Evolutionary conservation across 2,797 vertebrate genomes (phyloP), one percentile per base, ranked within the genome.

Genomic region (Nyctalus aviator): DNA sequence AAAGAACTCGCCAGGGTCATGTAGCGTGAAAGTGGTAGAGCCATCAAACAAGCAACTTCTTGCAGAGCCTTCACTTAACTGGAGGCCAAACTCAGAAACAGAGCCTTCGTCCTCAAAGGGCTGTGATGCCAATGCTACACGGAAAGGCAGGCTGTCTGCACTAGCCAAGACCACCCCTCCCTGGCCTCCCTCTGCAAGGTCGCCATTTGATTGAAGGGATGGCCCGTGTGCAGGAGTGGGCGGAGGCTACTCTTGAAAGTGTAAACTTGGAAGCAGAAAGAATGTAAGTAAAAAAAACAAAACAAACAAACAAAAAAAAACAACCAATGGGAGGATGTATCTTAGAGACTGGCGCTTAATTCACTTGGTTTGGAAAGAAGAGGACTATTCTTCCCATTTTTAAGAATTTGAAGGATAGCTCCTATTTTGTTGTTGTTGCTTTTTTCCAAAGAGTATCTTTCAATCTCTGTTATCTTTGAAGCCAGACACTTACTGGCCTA

Each of bases 211-310:
- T 27, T 3, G 5, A 57, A 41, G 41, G 12, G 20, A 68, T n/a
- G 3, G 15, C 21, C 27, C 64, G 5, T 46, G 30, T 12, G 23
- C 20, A 41, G 10, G 37, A 72, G 41, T 3, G 25, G 3, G 4
- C 1, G 0, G 23, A n/a, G 2, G 27, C 2, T 9, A 11, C 0
- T 46, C 17, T 30, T 6, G 3, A 81, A 48, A 53, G 30, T 9
- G 4, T 30, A 13, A 0, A 13, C 0, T 11, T 50, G 11, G n/a
- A 68, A 25, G 4, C 15, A 50, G 20, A 20, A 18, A 0, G 14
- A 35, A 20, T 46, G 27, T 20, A n/a, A 55, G 15, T 20, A 44
- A 72, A 75, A 41, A 57, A 41, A 44, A 44, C 4, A 41, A 44
- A 44, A 27, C 35, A 37, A 37, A 44, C 66, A 75, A 37, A 57